Conservation (phyloP, 2,888 invertebrate species). For the Lasius platythorax region DNA sequence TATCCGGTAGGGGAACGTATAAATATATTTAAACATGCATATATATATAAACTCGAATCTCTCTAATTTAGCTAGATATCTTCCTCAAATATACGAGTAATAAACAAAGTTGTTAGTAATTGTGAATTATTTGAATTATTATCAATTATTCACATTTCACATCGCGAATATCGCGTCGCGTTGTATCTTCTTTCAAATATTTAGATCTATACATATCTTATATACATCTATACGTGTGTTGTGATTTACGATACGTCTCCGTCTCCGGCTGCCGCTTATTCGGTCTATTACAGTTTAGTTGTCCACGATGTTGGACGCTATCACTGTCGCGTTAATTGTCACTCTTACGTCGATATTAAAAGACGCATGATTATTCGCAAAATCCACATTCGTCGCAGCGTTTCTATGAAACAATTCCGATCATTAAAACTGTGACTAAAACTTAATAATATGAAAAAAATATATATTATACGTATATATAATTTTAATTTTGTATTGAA, state of each 20-base stretch:
- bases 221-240: not conserved
- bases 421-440: not conserved
- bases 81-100: not conserved
- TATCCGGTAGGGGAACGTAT: conserved; percentile 32
- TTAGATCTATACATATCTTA: not conserved
- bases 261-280: conserved; percentile 73
- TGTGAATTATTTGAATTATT: conserved; percentile 10
- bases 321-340: conserved; percentile 5
- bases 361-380: conserved; percentile 73
- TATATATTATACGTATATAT: not conserved
- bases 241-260: conserved; percentile 25
- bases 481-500: not conserved
- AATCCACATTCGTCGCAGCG: conserved; percentile 76
- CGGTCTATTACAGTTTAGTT: conserved; percentile 60
- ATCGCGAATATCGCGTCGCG: conserved; percentile 16
- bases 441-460: not conserved
- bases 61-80: conserved; percentile 10
- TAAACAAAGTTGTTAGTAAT: not conserved
- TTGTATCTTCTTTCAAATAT: not conserved
- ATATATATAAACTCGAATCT: not conserved
- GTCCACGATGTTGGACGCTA: conserved; percentile 53
- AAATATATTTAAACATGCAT: not conserved
- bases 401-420: conserved; percentile 69
- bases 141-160: conserved; percentile 16
- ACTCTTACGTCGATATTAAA: conserved; percentile 53